Evolutionary conservation across 2,888 invertebrate species (phyloP).

Genomic region (Willowsia nigromaculata): DNA sequence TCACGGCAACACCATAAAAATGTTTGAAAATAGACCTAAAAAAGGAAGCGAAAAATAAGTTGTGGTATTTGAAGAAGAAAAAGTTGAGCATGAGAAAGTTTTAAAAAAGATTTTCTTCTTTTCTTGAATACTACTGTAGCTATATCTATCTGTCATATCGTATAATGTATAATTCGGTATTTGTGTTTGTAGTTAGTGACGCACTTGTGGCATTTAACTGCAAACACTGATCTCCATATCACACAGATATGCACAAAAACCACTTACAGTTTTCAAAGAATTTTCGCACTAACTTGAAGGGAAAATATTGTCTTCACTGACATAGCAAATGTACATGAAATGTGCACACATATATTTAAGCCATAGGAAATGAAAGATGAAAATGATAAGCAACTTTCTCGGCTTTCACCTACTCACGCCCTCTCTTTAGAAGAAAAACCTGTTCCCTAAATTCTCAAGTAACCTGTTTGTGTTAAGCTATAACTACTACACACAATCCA

Average conservation of each 20-base stretch:
- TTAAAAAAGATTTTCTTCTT: too few species aligned
- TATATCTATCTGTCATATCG: not conserved
- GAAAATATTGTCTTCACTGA: not conserved
- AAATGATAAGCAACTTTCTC: constrained; percentile 74
- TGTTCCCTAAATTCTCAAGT: too few species aligned
- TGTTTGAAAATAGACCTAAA: not conserved
- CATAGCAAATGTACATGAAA: constrained; percentile 14
- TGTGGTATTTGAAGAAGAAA: constrained; percentile 6
- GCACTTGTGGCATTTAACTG: not conserved
- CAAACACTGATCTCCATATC: not conserved
- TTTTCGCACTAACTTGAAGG: not conserved
- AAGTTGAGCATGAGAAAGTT: constrained; percentile 27
- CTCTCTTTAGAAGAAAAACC: not conserved
- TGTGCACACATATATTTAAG: not conserved
- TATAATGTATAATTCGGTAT: not conserved
- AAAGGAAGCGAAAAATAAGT: constrained; percentile 5
- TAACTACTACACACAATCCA: too few species aligned
- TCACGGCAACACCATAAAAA: not conserved
- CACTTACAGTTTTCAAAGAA: not conserved
- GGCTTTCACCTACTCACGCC: not conserved
- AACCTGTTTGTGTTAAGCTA: too few species aligned
- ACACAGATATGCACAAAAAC: not conserved
- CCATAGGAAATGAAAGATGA: constrained; percentile 77
- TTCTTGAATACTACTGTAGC: not conserved
- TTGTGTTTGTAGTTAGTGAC: not conserved